Base-by-base conservation (phyloP, 2,113 vertebrate species). In the Ibidorhyncha struthersii region DNA sequence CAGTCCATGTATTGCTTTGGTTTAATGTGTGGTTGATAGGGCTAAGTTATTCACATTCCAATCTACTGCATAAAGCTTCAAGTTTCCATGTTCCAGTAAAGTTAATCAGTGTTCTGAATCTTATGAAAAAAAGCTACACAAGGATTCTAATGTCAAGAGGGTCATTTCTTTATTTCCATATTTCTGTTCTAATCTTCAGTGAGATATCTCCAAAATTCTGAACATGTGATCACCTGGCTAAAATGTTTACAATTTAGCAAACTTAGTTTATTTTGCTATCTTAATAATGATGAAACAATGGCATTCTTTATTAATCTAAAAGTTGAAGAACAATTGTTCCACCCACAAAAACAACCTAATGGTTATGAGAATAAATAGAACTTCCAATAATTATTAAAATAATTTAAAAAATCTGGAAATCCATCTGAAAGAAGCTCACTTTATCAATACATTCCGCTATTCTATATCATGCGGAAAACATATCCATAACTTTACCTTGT, bases 401-500 rank as follows among this genome's bases (percentile, higher is more conserved):
- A 22, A 74, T 53, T 71, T 58, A 2, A 56, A 72, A 96, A 71
- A 53, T 30, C 11, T 82, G 14, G 30, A 85, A 91, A 58, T 50
- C 8, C 26, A 49, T 20, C 12, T 86, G 49, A 69, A 81, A 89
- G 19, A n/a, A 72, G 6, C 30, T 71, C 3, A 0, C 18, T 92
- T 63, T 58, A 82, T 32, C 32, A 58, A 17, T 45, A n/a, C 21
- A 65, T 61, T 82, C 8, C 45, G 8, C 16, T 81, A 69, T 21
- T 59, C 15, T 58, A 2, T 8, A 78, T 38, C 40, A 89, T 20
- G 15, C 15, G 90, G 53, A 85, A 83, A 58, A 69, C 10, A 34
- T 5, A 56, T 1, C 0, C 2, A n/a, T 52, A 78, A 32, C 47
- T 89, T 97, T 98, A 99, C 99, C 99, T 98, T 99, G 98, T 96